Evolutionary conservation across 2,797 vertebrate genomes (phyloP), one percentile per base, ranked within the genome.

Genomic region (Distichodus sexfasciatus): DNA sequence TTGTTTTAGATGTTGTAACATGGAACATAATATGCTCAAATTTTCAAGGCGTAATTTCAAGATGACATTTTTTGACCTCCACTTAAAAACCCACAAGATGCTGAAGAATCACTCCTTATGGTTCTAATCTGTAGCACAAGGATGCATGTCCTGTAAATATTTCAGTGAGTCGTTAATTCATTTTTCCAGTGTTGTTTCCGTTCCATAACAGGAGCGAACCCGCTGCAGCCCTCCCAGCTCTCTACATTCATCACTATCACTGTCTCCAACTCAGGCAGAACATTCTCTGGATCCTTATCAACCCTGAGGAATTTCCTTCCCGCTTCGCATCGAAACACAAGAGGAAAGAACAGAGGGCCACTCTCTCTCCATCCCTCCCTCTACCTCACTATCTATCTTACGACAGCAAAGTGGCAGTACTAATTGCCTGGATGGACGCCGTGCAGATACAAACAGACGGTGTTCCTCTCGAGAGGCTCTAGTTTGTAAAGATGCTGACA

Each of bases 291-390:
- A 77, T 81, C 59, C 46, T 78, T 77, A 81, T 81, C 76, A 63
- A 54, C 55, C 21, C 60, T 41, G 31, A 67, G 65, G 76, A 75
- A 77, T 76, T 79, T 76, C 75, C 80, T 79, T 75, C 66, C 68
- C 62, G 65, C 29, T 66, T 66, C 53, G 63, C 47, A 66, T 64
- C 41, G 26, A 70, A 73, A 61, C 43, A 68, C 50, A 57, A 41
- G 31, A 26, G 29, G 36, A 11, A 43, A 57, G 43, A 57, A 24
- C 26, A 66, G 9, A 21, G 3, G 24, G 17, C 21, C 17, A 51
- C 43, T 12, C 46, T 43, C 28, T 70, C 35, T 59, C 53, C 23
- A 17, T 35, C 14, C 41, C 29, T 69, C 38, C 47, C 50, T 24
- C n/a, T n/a, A n/a, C n/a, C n/a, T n/a, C n/a, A n/a, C n/a, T n/a